Conservation (phyloP, 1,140 invertebrate genomes). For the Drosophila pseudoobscura region DNA sequence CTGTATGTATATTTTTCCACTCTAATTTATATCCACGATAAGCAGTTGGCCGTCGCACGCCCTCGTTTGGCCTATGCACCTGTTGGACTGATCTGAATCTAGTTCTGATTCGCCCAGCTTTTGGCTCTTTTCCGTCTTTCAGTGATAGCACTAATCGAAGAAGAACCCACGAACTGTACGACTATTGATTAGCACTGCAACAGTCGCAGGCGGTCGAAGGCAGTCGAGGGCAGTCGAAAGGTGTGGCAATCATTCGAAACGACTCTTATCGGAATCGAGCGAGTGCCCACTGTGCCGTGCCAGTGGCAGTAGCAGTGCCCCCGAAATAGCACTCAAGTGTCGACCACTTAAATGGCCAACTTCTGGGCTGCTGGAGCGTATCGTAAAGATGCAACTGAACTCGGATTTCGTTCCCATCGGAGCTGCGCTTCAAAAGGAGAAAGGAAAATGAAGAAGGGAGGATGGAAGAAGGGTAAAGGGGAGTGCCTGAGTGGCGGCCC, state of each 20-base stretch:
- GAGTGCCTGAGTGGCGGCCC: conserved; percentile 19
- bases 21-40: no score
- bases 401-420: conserved; percentile 24
- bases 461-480: conserved; percentile 4
- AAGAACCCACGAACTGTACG: neutral
- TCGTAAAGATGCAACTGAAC: conserved; percentile 26
- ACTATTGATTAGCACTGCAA: conserved; percentile 29
- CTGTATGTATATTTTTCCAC: no score
- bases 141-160: conserved; percentile 58
- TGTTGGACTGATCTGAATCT: conserved; percentile 4
- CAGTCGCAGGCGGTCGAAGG: conserved; percentile 10
- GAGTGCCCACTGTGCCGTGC: conserved; percentile 18
- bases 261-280: neutral
- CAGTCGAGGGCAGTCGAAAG: conserved; percentile 9
- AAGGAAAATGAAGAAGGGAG: no score
- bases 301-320: neutral
- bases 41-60: neutral
- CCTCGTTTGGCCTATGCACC: conserved; percentile 5
- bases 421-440: conserved; percentile 18
- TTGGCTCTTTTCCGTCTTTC: neutral
- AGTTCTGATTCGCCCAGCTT: neutral
- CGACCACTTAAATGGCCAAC: conserved; percentile 53
- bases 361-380: conserved; percentile 21
- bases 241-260: conserved; percentile 3
- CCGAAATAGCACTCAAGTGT: conserved; percentile 52